Conservation (phyloP, 2,113 vertebrate species). For the Rattus rattus region DNA sequence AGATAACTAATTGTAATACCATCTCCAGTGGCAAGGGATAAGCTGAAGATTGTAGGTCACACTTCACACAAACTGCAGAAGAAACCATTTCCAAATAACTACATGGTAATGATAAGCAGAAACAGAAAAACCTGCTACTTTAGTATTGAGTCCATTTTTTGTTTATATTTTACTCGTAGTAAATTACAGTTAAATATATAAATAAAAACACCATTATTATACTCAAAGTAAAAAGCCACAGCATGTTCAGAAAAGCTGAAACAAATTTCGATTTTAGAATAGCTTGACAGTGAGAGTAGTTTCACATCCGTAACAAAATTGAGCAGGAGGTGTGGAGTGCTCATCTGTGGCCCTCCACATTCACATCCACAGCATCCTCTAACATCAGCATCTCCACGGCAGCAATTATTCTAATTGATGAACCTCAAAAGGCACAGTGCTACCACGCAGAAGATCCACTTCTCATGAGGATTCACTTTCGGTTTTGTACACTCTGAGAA, state of each 20-base stretch:
- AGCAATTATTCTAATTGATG: background rate
- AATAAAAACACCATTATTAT: background rate
- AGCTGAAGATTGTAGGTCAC: slow-evolving; percentile 27
- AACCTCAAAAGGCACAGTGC: background rate
- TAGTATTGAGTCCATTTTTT: slow-evolving; percentile 23
- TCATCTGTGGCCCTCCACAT: background rate
- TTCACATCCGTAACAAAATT: background rate
- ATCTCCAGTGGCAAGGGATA: slow-evolving; percentile 16
- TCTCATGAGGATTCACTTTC: background rate
- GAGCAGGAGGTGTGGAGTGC: background rate
- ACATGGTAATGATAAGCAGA: slow-evolving; percentile 28
- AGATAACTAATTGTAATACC: slow-evolving; percentile 43
- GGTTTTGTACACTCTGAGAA: background rate
- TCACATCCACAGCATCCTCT: accelerated
- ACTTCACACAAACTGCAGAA: slow-evolving; percentile 22
- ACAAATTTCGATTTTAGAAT: background rate
- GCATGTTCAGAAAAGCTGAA: slow-evolving; percentile 14
- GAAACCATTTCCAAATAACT: slow-evolving; percentile 45
- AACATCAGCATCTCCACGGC: background rate
- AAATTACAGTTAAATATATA: slow-evolving; percentile 30
- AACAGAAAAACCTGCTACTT: slow-evolving; percentile 45
- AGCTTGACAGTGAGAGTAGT: background rate
- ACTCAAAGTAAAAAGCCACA: slow-evolving; percentile 41
- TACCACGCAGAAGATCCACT: background rate
- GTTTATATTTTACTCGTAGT: slow-evolving; percentile 45